phyloP scores from a whole-genome alignment of 1,140 invertebrate genomes.

The Trinorchestia longiramus region DNA sequence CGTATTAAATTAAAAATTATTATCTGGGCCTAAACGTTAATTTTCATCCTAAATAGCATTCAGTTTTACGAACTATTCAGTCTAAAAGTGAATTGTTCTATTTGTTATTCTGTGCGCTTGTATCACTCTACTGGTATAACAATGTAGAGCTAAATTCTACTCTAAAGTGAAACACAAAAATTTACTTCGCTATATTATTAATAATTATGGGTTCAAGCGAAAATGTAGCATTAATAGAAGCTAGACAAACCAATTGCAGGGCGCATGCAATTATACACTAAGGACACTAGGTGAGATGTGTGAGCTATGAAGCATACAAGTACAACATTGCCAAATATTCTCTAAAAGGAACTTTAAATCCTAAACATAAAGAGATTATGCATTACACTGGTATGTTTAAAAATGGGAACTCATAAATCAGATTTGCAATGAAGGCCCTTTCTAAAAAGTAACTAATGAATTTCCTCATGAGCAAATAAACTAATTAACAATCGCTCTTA shows the following conservation, averaged over 20 bases:
- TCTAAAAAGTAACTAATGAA: neutral
- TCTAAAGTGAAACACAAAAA: neutral
- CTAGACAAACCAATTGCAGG: neutral
- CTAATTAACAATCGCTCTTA: neutral
- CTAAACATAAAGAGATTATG: neutral
- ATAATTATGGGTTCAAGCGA: neutral
- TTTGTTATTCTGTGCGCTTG: neutral
- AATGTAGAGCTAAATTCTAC: neutral
- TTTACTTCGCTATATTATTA: neutral
- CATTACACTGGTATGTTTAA: no score
- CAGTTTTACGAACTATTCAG: neutral
- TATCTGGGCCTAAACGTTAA: neutral
- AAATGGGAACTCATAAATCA: no score
- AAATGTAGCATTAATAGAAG: neutral
- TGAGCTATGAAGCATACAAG: neutral
- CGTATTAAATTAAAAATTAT: neutral
- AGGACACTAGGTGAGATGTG: neutral
- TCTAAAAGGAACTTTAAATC: neutral
- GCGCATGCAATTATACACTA: neutral
- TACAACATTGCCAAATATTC: neutral
- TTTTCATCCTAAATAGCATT: neutral
- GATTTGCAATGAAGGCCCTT: neutral
- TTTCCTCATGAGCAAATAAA: neutral
- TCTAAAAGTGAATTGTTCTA: neutral
- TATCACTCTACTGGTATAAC: no score